Conservation (phyloP, 2,797 vertebrate genomes). For the Ctenochaetus hawaiiensis region DNA sequence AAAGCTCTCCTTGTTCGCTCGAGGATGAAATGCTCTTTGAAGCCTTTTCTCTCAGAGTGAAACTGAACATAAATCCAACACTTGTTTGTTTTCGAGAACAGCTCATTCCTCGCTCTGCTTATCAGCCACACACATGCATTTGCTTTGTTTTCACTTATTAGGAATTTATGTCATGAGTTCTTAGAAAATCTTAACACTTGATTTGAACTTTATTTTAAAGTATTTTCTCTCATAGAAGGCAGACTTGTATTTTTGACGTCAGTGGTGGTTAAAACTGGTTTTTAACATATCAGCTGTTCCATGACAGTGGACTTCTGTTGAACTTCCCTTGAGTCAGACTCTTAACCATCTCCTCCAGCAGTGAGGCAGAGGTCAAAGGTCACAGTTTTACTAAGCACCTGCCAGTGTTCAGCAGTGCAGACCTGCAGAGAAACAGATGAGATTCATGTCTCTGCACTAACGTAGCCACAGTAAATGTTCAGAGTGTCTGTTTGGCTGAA, state of each 20-base stretch:
- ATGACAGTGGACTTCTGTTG: too few relatives aligned
- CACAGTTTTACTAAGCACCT: too few relatives aligned
- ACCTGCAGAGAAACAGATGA: too few relatives aligned
- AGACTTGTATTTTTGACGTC: not conserved
- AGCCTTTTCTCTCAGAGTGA: slow-evolving; percentile 1
- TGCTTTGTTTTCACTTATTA: not conserved
- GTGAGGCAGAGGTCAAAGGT: too few relatives aligned
- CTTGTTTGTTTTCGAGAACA: slow-evolving; percentile 11
- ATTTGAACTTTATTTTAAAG: not conserved
- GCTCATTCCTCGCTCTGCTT: not conserved
- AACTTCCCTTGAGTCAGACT: too few relatives aligned
- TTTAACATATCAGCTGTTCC: too few relatives aligned
- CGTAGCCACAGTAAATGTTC: not conserved
- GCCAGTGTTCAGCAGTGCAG: too few relatives aligned
- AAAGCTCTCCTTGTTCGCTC: not conserved
- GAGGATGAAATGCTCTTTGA: not conserved
- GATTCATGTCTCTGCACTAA: too few relatives aligned
- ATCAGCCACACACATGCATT: not conserved
- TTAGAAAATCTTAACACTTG: not conserved
- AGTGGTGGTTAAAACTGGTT: too few relatives aligned
- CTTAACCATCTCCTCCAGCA: too few relatives aligned
- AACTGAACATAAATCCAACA: slow-evolving; percentile 9
- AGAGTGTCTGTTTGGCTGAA: not conserved
- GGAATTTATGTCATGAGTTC: not conserved
- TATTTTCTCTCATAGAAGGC: not conserved